Evolutionary conservation across 1,140 invertebrate genomes (phyloP).

Genomic region (Formica exsecta): DNA sequence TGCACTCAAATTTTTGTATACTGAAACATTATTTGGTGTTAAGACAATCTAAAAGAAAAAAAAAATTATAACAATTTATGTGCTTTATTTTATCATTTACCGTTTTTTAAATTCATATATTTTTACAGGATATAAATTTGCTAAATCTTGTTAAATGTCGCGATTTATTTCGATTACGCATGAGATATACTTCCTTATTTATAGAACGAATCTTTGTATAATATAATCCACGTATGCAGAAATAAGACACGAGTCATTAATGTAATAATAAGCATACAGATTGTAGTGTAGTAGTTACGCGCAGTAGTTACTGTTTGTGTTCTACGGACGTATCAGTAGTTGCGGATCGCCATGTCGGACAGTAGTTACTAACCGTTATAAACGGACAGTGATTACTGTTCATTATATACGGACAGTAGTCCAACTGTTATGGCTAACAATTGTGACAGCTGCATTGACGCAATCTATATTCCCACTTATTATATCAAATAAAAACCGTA

Average conservation of each 20-base stretch:
- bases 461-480: slow-evolving; percentile 14
- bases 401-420: slow-evolving; percentile 60
- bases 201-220: not conserved
- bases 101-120: not conserved
- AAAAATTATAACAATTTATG: not conserved
- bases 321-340: slow-evolving; percentile 50
- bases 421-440: slow-evolving; percentile 48
- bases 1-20: not conserved
- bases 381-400: slow-evolving; percentile 68
- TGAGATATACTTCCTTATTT: not conserved
- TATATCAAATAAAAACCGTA: not conserved
- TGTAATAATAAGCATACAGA: slow-evolving; percentile 23
- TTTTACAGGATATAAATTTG: not conserved
- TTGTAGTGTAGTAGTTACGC: slow-evolving; percentile 18
- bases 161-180: not conserved
- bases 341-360: slow-evolving; percentile 35
- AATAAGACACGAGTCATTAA: slow-evolving; percentile 44
- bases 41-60: not conserved
- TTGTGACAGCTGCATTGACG: slow-evolving; percentile 23
- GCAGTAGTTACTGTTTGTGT: slow-evolving; percentile 51
- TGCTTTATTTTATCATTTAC: not conserved
- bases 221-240: not conserved
- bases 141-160: not conserved
- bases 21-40: not conserved
- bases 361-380: slow-evolving; percentile 73